Evolutionary conservation across 2,888 invertebrate genomes (phyloP).

Genomic region (Drosophila demipolita): DNA sequence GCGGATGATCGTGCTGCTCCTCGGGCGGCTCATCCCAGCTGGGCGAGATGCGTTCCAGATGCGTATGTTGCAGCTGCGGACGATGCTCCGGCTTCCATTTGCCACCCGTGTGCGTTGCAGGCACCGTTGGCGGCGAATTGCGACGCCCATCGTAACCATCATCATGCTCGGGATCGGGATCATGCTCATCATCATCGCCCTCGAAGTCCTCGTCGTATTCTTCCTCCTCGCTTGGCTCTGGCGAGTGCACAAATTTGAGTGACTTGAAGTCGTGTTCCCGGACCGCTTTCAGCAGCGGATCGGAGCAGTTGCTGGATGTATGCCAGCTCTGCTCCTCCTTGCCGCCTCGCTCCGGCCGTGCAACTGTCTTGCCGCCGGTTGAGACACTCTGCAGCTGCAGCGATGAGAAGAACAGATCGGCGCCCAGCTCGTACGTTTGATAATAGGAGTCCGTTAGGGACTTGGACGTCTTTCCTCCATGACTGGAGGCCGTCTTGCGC

Average conservation of each 20-base stretch:
- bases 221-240: slow-evolving; percentile 82
- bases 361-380: slow-evolving; percentile 85
- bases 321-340: slow-evolving; percentile 63
- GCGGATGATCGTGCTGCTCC: slow-evolving; percentile 86
- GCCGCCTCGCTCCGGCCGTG: slow-evolving; percentile 43
- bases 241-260: slow-evolving; percentile 77
- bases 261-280: slow-evolving; percentile 86
- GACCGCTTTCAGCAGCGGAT: slow-evolving; percentile 88
- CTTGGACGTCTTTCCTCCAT: slow-evolving; percentile 81
- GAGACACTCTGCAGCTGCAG: slow-evolving; percentile 90
- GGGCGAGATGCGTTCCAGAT: slow-evolving; percentile 78
- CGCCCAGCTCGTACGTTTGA: slow-evolving; percentile 88
- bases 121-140: slow-evolving; percentile 85
- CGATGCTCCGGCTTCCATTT: slow-evolving; percentile 91
- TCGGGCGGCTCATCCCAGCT: slow-evolving; percentile 87
- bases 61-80: slow-evolving; percentile 72
- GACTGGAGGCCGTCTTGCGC: slow-evolving; percentile 68
- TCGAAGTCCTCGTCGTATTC: slow-evolving; percentile 86
- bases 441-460: slow-evolving; percentile 84
- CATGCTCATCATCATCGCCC: slow-evolving; percentile 63
- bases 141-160: slow-evolving; percentile 59
- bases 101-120: slow-evolving; percentile 87
- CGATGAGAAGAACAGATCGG: slow-evolving; percentile 94
- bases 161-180: slow-evolving; percentile 25
- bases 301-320: slow-evolving; percentile 52